A percentile compares a stretch with the other conserved stretches of the same genome.
These are phyloP conservation scores for Ormyrus pomaceus DNA, from an alignment of 2,888 invertebrate genomes.

Conservation along the genomic window DNA sequence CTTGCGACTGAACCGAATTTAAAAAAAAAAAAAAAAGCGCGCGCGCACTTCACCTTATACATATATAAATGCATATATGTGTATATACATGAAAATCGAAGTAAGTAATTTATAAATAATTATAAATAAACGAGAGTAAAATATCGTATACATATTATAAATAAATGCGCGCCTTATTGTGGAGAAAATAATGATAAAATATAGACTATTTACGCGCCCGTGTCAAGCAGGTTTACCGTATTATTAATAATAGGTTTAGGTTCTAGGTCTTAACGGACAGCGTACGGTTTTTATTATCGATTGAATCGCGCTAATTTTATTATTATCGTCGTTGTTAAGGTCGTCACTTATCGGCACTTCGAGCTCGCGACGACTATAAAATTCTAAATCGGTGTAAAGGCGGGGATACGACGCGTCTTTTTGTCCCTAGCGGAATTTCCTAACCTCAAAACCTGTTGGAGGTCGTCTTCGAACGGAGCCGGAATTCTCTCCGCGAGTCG, in stretches of 20 bases:
- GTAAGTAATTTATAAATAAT: conserved; percentile 32
- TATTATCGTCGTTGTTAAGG: too few species aligned
- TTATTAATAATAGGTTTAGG: conserved; percentile 4
- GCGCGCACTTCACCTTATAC: conserved; percentile 12
- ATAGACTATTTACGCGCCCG: not conserved
- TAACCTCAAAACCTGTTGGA: not conserved
- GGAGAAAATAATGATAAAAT: not conserved
- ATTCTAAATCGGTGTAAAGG: conserved; percentile 6
- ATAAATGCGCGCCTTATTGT: not conserved
- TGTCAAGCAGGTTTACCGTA: conserved; percentile 6
- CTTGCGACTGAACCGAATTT: conserved; percentile 54
- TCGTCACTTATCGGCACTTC: not conserved
- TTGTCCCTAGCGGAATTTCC: not conserved
- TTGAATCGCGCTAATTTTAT: too few species aligned
- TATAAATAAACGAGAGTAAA: conserved; percentile 3
- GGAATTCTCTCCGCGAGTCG: too few species aligned
- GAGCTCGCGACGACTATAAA: not conserved
- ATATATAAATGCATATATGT: conserved; percentile 19
- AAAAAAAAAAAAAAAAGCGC: not conserved
- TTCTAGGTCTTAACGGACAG: conserved; percentile 2
- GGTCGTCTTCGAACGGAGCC: too few species aligned
- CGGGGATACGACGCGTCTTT: not conserved
- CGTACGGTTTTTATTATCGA: too few species aligned
- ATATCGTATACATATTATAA: conserved; percentile 24
- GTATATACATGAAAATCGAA: conserved; percentile 12